These are phyloP conservation scores for Psilopogon haemacephalus DNA, from an alignment of 2,113 vertebrate genomes.

Conservation along the genomic window DNA sequence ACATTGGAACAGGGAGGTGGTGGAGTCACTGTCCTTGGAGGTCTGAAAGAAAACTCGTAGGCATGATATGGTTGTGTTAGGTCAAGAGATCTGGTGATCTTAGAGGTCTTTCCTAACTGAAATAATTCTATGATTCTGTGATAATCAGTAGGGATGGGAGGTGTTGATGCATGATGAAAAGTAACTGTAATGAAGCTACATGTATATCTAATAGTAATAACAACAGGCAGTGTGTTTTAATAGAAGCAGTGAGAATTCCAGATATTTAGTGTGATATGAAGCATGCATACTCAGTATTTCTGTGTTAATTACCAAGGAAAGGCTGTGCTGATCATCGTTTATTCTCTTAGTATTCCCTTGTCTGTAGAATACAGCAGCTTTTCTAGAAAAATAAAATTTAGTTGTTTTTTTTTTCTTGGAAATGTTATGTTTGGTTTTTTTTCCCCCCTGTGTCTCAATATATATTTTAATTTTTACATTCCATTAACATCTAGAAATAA, in stretches of 20 bases:
- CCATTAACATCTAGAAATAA: neutral
- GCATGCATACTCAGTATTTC: neutral
- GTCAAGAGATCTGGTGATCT: too few relatives aligned
- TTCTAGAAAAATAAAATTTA: neutral
- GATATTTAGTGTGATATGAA: neutral
- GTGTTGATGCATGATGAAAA: neutral
- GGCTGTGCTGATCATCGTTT: neutral
- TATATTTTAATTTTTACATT: neutral
- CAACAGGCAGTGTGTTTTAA: neutral
- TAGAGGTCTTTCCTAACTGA: too few relatives aligned
- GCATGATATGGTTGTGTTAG: too few relatives aligned
- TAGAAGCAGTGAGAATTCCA: neutral
- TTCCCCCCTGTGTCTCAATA: neutral
- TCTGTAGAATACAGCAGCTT: neutral
- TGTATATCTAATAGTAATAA: neutral
- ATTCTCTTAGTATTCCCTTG: neutral
- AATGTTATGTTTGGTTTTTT: neutral
- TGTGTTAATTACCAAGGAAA: neutral
- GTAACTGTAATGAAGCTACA: neutral
- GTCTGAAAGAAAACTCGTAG: too few relatives aligned
- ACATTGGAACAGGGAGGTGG: too few relatives aligned
- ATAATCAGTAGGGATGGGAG: neutral
- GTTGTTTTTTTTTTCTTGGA: neutral
- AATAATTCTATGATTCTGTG: too few relatives aligned
- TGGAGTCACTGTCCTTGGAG: too few relatives aligned